A percentile compares a stretch with the other conserved stretches of the same genome.
These are phyloP conservation scores for Thyatira batis DNA, from an alignment of 2,888 invertebrate genomes.

Conservation along the genomic window DNA sequence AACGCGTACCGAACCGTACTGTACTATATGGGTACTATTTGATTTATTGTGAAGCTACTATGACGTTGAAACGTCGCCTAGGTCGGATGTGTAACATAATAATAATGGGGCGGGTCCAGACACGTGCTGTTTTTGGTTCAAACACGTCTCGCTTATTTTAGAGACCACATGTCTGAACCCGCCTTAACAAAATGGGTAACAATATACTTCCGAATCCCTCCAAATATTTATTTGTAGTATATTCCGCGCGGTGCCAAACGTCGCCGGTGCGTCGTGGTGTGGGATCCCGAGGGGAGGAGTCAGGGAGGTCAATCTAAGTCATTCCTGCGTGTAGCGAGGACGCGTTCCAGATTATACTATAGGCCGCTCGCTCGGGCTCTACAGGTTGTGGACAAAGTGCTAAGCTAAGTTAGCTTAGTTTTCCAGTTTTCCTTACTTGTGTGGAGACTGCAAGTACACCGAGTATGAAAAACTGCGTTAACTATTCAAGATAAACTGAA, in stretches of 20 bases:
- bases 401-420: too few species aligned
- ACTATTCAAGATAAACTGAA: too few species aligned
- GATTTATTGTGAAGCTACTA: background rate
- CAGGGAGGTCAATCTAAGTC: conserved; percentile 54
- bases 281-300: conserved; percentile 4
- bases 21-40: background rate
- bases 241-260: conserved; percentile 4
- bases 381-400: too few species aligned
- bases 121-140: background rate
- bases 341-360: conserved; percentile 8
- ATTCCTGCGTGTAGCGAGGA: conserved; percentile 49
- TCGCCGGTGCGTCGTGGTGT: background rate
- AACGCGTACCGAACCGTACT: background rate
- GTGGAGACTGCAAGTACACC: too few species aligned
- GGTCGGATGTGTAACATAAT: background rate
- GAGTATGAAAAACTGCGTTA: too few species aligned
- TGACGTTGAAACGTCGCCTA: background rate
- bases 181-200: conserved; percentile 4
- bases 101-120: background rate
- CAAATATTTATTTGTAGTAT: conserved; percentile 23
- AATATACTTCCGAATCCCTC: conserved; percentile 50
- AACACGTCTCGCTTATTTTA: background rate
- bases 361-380: background rate
- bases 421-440: too few species aligned
- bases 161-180: background rate